Conservation (phyloP, 2,797 vertebrate genomes). For the Myioborus miniatus region DNA sequence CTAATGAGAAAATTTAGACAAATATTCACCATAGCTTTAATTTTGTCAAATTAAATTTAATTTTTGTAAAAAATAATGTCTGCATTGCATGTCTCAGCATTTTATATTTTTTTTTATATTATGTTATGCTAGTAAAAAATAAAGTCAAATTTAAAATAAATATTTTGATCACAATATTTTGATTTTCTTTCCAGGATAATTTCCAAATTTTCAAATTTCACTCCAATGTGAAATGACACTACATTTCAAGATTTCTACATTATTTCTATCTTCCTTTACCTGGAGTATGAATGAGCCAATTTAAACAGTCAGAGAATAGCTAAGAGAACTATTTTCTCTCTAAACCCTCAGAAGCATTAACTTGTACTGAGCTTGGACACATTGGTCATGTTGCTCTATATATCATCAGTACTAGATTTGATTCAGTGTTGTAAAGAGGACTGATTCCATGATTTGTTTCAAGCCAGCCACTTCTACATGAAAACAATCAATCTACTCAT, state of each 20-base stretch:
- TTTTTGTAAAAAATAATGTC: background rate
- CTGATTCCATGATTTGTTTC: background rate
- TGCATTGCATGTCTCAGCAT: background rate
- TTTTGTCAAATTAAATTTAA: background rate
- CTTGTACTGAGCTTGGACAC: background rate
- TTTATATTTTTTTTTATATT: background rate
- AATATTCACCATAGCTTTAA: background rate
- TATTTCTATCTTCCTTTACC: background rate
- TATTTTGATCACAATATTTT: background rate
- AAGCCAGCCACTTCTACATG: background rate
- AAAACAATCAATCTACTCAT: background rate
- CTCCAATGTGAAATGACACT: background rate
- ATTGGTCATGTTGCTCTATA: background rate
- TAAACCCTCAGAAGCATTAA: background rate
- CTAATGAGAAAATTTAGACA: background rate
- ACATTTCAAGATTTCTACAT: background rate
- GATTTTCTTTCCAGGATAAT: background rate
- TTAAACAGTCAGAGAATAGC: background rate
- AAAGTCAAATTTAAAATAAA: background rate
- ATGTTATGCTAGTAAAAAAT: background rate
- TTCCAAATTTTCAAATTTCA: background rate
- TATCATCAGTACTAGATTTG: background rate
- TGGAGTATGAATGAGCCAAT: background rate
- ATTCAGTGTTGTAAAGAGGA: background rate
- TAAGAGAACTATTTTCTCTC: background rate